Evolutionary conservation across 2,797 vertebrate genomes (phyloP), one percentile per base, ranked within the genome.

Genomic region (Malurus leucopterus): DNA sequence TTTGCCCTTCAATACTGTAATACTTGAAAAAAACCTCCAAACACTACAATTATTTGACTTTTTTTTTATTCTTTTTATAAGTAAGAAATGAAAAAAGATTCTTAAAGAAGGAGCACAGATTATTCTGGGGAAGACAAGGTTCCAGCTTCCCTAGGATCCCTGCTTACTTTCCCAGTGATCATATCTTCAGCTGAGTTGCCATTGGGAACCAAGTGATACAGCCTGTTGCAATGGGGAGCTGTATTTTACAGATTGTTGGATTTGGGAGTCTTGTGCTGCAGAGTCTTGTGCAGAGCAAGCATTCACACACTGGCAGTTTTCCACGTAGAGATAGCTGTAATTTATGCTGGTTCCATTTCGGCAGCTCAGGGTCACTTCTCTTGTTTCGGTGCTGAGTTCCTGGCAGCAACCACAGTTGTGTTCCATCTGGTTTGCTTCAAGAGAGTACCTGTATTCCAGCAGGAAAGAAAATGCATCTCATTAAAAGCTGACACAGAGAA

Each of bases 351-450:
- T 92, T 54, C 97, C 97, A 9, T 97, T 75, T 0, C 69, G 27
- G 84, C 99, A 99, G 11, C 5, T 90, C 95, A 99, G 83, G 41
- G 84, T 69, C 93, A 98, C 98, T 3, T 95, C 18, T 86, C 89
- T 97, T 46, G 44, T 26, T 30, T 96, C 98, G 65, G 93, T 97
- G 55, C 58, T 63, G 38, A 27, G 58, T 92, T 99, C 98, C 61
- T 93, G 96, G 93, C 99, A 99, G 93, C 99, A 99, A 19, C 92
- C 87, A 74, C 99, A 99, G 0, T 69, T 40, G 4, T 96, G 97
- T 83, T 97, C 92, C 92, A 98, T 86, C 47, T 55, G 87, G 69
- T 96, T 98, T 34, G 91, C 92, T 57, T 97, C 88, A 15, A 91
- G 12, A 22, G 98, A 98, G 92, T 99, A 99, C 93, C 98, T 99